Conservation (phyloP, 2,888 invertebrate species). For the Amblyjoppa fuscipennis region DNA sequence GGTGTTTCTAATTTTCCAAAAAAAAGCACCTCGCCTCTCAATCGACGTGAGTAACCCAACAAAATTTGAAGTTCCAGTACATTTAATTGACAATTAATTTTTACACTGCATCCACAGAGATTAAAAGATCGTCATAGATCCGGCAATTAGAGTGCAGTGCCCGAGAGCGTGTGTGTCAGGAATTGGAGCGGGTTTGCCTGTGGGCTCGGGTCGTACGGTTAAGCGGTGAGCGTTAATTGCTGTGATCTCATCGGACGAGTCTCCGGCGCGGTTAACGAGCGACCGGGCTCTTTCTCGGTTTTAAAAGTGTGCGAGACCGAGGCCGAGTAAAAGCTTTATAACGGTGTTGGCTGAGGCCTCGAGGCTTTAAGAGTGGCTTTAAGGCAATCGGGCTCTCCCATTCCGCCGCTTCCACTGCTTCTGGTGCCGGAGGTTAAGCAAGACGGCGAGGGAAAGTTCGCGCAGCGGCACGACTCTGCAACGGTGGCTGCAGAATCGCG, state of each 20-base stretch:
- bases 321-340: conserved; percentile 39
- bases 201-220: background rate
- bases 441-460: conserved; percentile 63
- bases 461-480: conserved; percentile 54
- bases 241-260: conserved; percentile 48
- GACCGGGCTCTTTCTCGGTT: background rate
- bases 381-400: conserved; percentile 74
- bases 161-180: no score
- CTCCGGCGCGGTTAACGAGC: conserved; percentile 39
- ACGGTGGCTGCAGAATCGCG: conserved; percentile 62
- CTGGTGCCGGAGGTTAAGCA: conserved; percentile 54
- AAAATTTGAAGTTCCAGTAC: no score
- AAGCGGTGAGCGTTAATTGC: conserved; percentile 42
- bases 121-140: background rate
- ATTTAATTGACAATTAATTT: no score
- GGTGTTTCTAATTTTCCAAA: no score
- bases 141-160: conserved; percentile 15
- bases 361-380: conserved; percentile 77
- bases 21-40: no score
- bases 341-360: conserved; percentile 34
- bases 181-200: no score
- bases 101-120: background rate
- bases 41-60: no score
- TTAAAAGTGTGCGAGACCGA: conserved; percentile 17
- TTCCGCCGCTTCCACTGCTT: conserved; percentile 36